phyloP scores from a whole-genome alignment of 2,888 invertebrate species.

The Tenthredo amoena region DNA sequence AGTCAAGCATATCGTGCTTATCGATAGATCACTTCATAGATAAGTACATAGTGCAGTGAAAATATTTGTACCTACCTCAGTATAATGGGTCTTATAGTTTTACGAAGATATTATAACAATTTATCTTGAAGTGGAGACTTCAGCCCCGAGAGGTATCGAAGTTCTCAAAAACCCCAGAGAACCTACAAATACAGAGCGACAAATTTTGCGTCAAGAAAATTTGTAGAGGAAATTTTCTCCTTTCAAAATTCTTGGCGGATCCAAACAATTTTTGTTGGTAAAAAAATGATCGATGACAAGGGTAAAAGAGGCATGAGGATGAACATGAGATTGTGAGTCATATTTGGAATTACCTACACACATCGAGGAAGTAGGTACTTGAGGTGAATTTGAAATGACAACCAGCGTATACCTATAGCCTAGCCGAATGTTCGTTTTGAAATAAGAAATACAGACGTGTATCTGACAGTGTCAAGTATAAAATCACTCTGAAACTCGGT shows the following conservation, averaged over 20 bases:
- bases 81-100: neutral
- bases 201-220: neutral
- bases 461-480: neutral
- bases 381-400: neutral
- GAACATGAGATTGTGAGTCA: slow-evolving; percentile 7
- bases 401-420: no score
- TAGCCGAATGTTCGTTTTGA: neutral
- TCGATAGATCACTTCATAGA: neutral
- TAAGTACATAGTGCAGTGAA: neutral
- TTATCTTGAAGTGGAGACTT: neutral
- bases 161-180: neutral
- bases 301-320: neutral
- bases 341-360: neutral
- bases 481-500: neutral
- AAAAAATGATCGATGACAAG: neutral
- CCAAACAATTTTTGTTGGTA: neutral
- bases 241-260: neutral
- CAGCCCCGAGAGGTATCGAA: neutral
- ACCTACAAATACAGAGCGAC: neutral
- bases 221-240: neutral
- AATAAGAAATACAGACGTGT: slow-evolving; percentile 16
- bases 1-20: neutral
- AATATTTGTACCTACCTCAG: neutral
- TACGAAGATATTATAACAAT: neutral
- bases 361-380: neutral